Evolutionary conservation across 2,888 invertebrate species (phyloP), one percentile per base, ranked within the genome.

Genomic region (Tetranychus piercei): DNA sequence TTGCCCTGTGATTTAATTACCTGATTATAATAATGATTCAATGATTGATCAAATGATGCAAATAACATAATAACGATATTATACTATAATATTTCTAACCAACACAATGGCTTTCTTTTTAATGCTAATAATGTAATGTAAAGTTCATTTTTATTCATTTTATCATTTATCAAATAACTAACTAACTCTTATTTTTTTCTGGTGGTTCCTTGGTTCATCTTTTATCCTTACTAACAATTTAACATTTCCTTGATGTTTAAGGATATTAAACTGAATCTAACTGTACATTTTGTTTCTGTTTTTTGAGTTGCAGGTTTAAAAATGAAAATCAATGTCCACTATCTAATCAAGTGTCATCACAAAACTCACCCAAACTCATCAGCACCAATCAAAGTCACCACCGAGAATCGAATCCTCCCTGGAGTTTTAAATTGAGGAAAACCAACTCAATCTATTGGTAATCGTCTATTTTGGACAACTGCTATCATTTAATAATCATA

Each of bases 361-460:
- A 15, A 15, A 15, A 5, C 9, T 55, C 55, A 55, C 7, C 5
- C 9, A 55, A 34, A 34, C 34, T 34, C 55, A 55, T 55, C 55
- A 15, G 9, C 55, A 55, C 15, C 55, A 55, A 34, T 55, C 55
- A 55, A 15, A 15, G 15, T 55, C 55, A 55, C 55, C 55, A 55
- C 55, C 55, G 55, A 55, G 55, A 55, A 55, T 69, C 69, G 23
- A 76, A 76, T 74, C 71, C 75, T 34, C 73, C 74, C 43, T 72
- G 72, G 8, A 76, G 72, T 34, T 76, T 74, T 74, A 72, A 72
- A 44, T 69, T 76, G 66, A 74, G 76, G 22, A 76, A 76, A 73
- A 76, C 76, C 22, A 76, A 76, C 64, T 74, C 74, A 45, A 74
- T 76, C 66, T 76, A 76, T 72, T 76, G 76, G 76, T 76, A 66